Conservation (phyloP, 2,113 vertebrate genomes). For the Salvelinus alpinus region DNA sequence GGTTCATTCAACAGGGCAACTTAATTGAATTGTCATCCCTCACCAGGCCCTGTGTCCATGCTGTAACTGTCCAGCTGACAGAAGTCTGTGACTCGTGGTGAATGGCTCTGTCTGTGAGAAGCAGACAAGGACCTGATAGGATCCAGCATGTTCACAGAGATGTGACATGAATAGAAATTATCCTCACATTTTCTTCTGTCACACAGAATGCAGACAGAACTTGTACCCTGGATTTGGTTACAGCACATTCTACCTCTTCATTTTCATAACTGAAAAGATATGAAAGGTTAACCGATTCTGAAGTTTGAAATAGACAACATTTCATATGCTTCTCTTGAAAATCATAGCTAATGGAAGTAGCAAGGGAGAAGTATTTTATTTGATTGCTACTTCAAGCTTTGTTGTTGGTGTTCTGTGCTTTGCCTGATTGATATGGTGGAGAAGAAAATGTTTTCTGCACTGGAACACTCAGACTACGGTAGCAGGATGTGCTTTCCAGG, state of each 20-base stretch:
- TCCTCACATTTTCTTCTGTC: not conserved
- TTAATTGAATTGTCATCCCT: not conserved
- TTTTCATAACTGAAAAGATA: not conserved
- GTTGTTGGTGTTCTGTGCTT: not conserved
- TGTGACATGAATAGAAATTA: not conserved
- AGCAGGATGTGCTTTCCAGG: conserved; percentile 10
- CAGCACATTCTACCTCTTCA: not conserved
- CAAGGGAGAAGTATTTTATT: not conserved
- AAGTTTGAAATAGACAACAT: no score
- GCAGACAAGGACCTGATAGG: not conserved
- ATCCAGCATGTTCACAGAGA: not conserved
- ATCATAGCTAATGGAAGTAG: no score
- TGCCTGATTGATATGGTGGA: not conserved
- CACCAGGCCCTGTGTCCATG: not conserved
- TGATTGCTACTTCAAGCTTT: not conserved
- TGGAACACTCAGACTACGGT: not conserved
- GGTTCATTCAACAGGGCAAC: not conserved
- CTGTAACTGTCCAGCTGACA: not conserved
- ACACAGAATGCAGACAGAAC: not conserved
- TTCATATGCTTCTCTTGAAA: no score
- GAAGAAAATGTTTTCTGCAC: not conserved
- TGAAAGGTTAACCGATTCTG: no score
- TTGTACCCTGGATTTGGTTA: not conserved
- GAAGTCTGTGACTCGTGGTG: not conserved
- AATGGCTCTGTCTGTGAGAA: not conserved